Evolutionary conservation across 2,888 invertebrate species (phyloP), one percentile per base, ranked within the genome.

Genomic region (Dasysyrphus albostriatus): DNA sequence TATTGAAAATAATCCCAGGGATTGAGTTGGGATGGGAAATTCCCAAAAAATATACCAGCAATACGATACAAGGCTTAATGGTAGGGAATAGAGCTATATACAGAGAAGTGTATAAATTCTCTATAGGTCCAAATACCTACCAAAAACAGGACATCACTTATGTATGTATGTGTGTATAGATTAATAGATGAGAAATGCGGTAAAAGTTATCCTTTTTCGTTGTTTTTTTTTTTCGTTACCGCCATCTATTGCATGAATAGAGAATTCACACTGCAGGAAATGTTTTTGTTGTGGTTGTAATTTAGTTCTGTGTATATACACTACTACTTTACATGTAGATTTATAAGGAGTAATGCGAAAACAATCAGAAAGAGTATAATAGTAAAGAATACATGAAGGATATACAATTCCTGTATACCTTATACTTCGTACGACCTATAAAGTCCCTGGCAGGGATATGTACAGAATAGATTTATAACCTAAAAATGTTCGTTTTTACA

Each of bases 311-410:
- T 6, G 42, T 77, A 74, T 39, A 65, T 76, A 79, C 77, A 85
- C 77, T 85, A 32, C n/a, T 32, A 77, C 67, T 85, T 82, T 85
- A 81, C 72, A 85, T 85, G 81, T 76, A 85, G 81, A 85, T 82
- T 85, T 82, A 85, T 81, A 67, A 65, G 61, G 72, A 77, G 82
- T 85, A 85, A 85, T 85, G 85, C 24, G 76, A 77, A 82, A 82
- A 85, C 85, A 85, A 85, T 85, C 76, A 51, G 63, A 76, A 73
- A 24, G 69, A 56, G 29, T 56, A 54, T 49, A 34, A 39, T 39
- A 39, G 9, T 10, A 58, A 19, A 8, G 56, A 56, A 56, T 34
- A 34, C 12, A 59, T 39, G 39, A 39, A 39, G 59, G 59, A 39
- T 59, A 24, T 24, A 24, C 24, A 24, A 39, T 24, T 29, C n/a